These are phyloP conservation scores for Anhinga anhinga DNA, from an alignment of 2,113 vertebrate genomes.

Conservation along the genomic window DNA sequence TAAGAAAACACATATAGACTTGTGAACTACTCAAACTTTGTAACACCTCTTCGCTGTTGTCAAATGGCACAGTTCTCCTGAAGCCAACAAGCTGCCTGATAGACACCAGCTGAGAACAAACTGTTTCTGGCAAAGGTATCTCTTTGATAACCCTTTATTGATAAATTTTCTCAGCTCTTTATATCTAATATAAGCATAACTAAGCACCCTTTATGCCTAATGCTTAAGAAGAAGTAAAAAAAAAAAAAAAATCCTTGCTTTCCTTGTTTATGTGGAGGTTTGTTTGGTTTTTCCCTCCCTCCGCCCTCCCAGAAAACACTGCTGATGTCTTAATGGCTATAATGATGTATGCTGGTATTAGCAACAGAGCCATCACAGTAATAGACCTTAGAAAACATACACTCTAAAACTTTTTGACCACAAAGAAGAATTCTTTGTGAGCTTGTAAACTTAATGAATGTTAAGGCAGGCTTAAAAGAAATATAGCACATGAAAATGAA, in stretches of 20 bases:
- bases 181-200: not conserved
- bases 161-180: not conserved
- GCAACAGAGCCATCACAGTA: not conserved
- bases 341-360: not conserved
- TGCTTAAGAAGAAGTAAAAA: not conserved
- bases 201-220: not conserved
- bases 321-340: not conserved
- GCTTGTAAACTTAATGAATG: not conserved
- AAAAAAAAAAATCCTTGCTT: not conserved
- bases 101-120: not conserved
- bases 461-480: slow-evolving; percentile 13
- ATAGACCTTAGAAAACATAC: not conserved
- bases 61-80: not conserved
- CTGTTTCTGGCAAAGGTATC: not conserved
- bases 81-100: not conserved
- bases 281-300: not conserved
- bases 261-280: not conserved
- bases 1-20: not conserved
- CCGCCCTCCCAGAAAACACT: not conserved
- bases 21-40: not conserved
- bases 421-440: not conserved
- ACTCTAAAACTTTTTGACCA: slow-evolving; percentile 1
- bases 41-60: not conserved
- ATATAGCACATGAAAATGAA: not conserved
- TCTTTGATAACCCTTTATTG: not conserved